phyloP scores from a whole-genome alignment of 2,113 vertebrate genomes.

The Ceuthmochares aereus region DNA sequence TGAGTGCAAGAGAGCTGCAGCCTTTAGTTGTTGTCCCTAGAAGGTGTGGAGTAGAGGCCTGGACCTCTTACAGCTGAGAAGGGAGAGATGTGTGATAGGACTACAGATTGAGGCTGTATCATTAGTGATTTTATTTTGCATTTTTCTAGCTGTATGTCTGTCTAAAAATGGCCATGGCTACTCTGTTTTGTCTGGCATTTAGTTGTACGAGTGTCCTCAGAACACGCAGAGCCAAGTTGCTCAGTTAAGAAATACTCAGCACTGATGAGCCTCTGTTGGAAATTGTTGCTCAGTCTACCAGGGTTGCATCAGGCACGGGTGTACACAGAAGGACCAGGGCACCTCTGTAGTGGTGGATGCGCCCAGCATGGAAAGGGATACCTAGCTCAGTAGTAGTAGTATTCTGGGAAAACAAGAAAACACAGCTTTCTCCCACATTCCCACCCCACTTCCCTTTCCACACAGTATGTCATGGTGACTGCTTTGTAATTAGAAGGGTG shows the following conservation, averaged over 20 bases:
- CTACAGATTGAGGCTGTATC: not conserved
- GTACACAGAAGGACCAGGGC: not conserved
- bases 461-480: fast-evolving
- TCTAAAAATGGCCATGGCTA: not conserved
- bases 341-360: not conserved
- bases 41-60: not conserved
- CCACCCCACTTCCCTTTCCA: not conserved
- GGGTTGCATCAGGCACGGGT: not conserved
- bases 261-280: not conserved
- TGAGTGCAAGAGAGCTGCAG: not conserved
- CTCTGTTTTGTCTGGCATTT: not conserved
- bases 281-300: not conserved
- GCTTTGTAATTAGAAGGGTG: fast-evolving
- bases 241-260: not conserved
- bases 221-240: not conserved
- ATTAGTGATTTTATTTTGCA: not conserved
- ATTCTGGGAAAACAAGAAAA: not conserved
- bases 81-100: not conserved
- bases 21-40: not conserved
- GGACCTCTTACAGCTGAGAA: not conserved
- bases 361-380: not conserved
- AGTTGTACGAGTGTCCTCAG: not conserved
- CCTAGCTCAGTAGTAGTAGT: fast-evolving
- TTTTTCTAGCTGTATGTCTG: not conserved
- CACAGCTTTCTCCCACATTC: not conserved